Base-by-base conservation (phyloP, 2,888 invertebrate species). In the Stramonita haemastoma region DNA sequence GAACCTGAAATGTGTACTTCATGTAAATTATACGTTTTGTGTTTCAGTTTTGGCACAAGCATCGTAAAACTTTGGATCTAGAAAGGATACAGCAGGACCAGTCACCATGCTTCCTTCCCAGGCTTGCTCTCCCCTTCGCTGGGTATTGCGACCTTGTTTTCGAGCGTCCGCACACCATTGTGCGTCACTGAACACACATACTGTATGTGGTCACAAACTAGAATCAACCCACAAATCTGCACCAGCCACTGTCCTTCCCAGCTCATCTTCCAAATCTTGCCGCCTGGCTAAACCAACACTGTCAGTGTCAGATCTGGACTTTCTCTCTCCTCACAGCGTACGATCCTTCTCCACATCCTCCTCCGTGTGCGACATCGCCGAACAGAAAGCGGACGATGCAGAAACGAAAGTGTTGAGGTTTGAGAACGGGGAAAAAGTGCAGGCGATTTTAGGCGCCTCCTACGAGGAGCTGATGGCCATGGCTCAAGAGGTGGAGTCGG, bases 381-480 rank as follows among this genome's bases (percentile, higher is more conserved):
- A 70, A 19, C 83, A 84, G 26, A 36, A 29, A 46, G 81, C 36
- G 26, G 88, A 83, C 17, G 70, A 88, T 15, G 34, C 8, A 6
- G 60, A 66, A 6, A 81, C 5, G 32, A 84, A 88, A 29, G 15
- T 32, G 0, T 32, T 66, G 36, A 66, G 36, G 46, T 32, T 29
- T 36, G 70, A 84, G 46, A 70, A 84, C 32, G 73, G 36, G 1
- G 89, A 85, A 70, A 85, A 85, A 29, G 56, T 36, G 56, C 46
- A 73, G 56, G 29, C 46, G 1, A 85, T 89, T 36, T 32, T 46
- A 56, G 11, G 26, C 4, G 84, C 89, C 1, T 89, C 89, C 0
- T 84, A 85, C 5, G 32, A 89, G 32, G 57, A 89, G 17, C 56
- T 89, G 29, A 36, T 89, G 85, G 29, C 17, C 15, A n/a, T 85